Percentiles rank a stretch among this genome's conserved stretches.
Conservation (phyloP, 2,113 vertebrate species). For the Pituophis catenifer region DNA sequence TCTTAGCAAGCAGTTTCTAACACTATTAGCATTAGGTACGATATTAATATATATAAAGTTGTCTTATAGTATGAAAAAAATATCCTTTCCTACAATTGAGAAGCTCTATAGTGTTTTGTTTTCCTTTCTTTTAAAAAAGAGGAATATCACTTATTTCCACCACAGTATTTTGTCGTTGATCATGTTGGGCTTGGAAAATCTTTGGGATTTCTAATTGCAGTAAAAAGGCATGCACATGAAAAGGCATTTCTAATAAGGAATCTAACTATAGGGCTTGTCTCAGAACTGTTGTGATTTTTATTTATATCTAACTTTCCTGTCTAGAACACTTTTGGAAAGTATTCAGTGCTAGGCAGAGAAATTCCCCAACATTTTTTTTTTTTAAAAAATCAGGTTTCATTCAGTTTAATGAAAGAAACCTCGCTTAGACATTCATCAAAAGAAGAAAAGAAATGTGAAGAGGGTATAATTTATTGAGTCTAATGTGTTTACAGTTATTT, state of each 20-base stretch:
- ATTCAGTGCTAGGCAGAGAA: background rate
- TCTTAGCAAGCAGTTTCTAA: background rate
- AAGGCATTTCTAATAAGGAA: background rate
- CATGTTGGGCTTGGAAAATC: background rate
- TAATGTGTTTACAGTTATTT: background rate
- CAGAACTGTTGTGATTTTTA: background rate
- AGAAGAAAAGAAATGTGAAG: background rate
- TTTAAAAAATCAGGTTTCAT: background rate
- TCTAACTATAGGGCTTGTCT: background rate
- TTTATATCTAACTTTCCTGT: background rate
- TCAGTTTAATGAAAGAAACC: background rate
- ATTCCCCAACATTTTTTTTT: background rate
- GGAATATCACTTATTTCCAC: background rate
- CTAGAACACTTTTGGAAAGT: background rate
- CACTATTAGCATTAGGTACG: background rate
- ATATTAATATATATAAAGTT: background rate
- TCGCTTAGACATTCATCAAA: background rate
- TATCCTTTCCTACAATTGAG: background rate
- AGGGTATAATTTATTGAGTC: background rate
- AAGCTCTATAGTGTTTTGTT: background rate
- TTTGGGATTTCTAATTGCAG: background rate
- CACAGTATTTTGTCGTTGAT: background rate
- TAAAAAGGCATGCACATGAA: background rate
- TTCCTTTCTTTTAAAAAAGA: no score
- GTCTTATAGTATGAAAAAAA: background rate